Conservation (phyloP, 2,797 vertebrate genomes). For the Anabas testudineus region DNA sequence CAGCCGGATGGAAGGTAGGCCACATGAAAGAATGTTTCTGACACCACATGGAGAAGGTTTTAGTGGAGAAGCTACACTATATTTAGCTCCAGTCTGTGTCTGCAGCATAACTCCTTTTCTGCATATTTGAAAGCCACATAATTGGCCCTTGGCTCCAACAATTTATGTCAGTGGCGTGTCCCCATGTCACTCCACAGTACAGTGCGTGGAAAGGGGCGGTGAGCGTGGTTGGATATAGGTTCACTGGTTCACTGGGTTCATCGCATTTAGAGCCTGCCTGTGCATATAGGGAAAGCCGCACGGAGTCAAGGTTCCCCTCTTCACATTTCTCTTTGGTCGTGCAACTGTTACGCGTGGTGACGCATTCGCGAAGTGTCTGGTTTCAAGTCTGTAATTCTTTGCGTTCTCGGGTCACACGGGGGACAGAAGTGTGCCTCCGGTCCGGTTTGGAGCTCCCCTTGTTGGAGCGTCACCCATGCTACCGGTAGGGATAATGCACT, state of each 20-base stretch:
- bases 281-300: conserved; percentile 36
- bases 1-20: conserved; percentile 97
- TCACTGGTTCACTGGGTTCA: conserved; percentile 75
- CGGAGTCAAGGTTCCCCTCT: conserved; percentile 27
- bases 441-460: conserved; percentile 42
- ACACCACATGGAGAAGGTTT: conserved; percentile 56
- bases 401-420: conserved; percentile 65
- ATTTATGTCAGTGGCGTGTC: conserved; percentile 66
- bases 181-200: conserved; percentile 65
- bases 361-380: conserved; percentile 45
- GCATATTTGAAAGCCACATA: conserved; percentile 72
- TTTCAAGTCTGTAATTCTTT: conserved; percentile 17
- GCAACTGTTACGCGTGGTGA: conserved; percentile 53
- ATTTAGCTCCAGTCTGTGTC: conserved; percentile 58
- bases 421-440: conserved; percentile 67
- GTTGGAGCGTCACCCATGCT: conserved; percentile 48
- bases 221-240: conserved; percentile 58
- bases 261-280: conserved; percentile 51
- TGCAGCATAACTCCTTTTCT: conserved; percentile 50
- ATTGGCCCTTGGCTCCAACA: conserved; percentile 59
- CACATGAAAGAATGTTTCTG: conserved; percentile 46
- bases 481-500: conserved; percentile 54
- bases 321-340: conserved; percentile 27
- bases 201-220: conserved; percentile 61
- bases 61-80: conserved; percentile 47